Conservation (phyloP, 2,113 vertebrate species). For the Elachura formosa region DNA sequence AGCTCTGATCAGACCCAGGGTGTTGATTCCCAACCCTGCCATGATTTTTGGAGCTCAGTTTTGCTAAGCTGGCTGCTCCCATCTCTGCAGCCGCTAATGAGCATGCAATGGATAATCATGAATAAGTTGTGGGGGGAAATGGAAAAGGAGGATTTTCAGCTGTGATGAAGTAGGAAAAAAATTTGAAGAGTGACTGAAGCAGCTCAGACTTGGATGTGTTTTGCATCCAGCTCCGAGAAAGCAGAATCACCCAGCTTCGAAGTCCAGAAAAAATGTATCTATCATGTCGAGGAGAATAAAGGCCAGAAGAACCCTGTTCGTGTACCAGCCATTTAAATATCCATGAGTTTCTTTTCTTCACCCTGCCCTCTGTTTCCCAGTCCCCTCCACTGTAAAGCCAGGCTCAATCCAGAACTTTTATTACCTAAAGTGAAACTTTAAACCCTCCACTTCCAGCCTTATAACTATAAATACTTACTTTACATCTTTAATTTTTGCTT, state of each 20-base stretch:
- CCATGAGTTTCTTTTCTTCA: rapidly evolving
- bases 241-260: not conserved
- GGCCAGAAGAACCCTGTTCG: not conserved
- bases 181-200: not conserved
- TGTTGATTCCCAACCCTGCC: not conserved
- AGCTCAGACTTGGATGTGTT: not conserved
- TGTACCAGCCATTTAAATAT: not conserved
- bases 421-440: not conserved
- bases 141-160: not conserved
- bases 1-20: not conserved
- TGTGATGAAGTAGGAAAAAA: not conserved
- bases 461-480: not conserved
- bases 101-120: rapidly evolving
- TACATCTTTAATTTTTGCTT: not conserved
- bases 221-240: not conserved
- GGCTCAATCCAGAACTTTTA: not conserved
- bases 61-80: not conserved
- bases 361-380: not conserved
- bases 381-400: not conserved
- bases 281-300: not conserved
- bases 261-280: not conserved
- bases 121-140: not conserved
- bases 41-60: not conserved
- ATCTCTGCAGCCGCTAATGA: not conserved
- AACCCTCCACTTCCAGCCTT: not conserved